Conservation (phyloP, 2,888 invertebrate species). For the Lamellibrachia columna region DNA sequence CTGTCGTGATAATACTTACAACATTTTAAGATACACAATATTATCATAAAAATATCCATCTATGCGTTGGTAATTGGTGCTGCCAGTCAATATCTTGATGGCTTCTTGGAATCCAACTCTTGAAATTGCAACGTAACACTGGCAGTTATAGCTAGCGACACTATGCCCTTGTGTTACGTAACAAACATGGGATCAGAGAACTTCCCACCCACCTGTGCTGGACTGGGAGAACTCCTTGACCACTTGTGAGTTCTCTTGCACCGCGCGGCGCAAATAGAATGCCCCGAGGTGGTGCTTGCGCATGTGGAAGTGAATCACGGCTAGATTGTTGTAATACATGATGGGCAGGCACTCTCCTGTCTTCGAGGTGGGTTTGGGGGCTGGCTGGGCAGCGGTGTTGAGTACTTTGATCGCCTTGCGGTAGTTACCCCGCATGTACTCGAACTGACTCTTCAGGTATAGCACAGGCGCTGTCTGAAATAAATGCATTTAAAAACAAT, state of each 20-base stretch:
- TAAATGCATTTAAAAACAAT: neutral
- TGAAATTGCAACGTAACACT: too few species aligned
- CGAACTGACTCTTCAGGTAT: slow-evolving; percentile 74
- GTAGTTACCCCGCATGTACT: slow-evolving; percentile 75
- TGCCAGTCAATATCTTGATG: too few species aligned
- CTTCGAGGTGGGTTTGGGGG: slow-evolving; percentile 51
- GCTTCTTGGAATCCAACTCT: too few species aligned
- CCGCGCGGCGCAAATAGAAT: slow-evolving; percentile 74
- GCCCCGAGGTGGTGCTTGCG: slow-evolving; percentile 83
- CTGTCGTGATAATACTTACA: too few species aligned
- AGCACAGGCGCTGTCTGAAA: slow-evolving; percentile 67
- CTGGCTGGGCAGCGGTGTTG: slow-evolving; percentile 32
- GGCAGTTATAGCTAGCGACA: too few species aligned
- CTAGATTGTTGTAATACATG: slow-evolving; percentile 83
- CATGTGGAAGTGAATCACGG: slow-evolving; percentile 78
- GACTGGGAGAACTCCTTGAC: slow-evolving; percentile 20
- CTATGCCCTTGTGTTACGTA: neutral
- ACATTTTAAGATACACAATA: too few species aligned
- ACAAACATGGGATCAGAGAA: neutral
- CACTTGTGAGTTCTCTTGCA: slow-evolving; percentile 1
- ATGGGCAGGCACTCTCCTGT: slow-evolving; percentile 73
- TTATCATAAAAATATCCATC: too few species aligned
- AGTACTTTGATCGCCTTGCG: slow-evolving; percentile 72
- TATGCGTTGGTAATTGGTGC: too few species aligned
- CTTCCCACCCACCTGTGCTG: slow-evolving; percentile 20